A percentile compares a stretch with the other conserved stretches of the same genome.
Conservation (phyloP, 2,797 vertebrate species). For the Chanos chanos region DNA sequence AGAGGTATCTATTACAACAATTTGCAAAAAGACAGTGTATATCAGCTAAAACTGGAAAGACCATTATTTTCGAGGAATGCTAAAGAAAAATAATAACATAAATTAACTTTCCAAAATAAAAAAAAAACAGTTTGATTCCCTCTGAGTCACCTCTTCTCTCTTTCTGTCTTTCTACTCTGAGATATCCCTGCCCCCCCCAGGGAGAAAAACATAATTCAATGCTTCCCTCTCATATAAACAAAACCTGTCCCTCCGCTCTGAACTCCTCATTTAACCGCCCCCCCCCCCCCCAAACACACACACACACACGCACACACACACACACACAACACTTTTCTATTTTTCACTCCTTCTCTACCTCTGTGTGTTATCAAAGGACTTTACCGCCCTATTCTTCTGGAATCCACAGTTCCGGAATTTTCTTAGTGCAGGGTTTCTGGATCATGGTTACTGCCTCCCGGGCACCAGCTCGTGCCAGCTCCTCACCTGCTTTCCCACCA, state of each 20-base stretch:
- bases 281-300: constrained; percentile 1
- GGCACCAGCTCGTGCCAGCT: constrained; percentile 28
- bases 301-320: too few relatives aligned
- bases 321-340: constrained; percentile 13
- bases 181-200: constrained; percentile 51
- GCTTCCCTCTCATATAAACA: constrained; percentile 50
- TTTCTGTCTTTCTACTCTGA: constrained; percentile 48
- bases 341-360: constrained; percentile 27
- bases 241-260: constrained; percentile 44
- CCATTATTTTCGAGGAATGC: too few relatives aligned
- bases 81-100: too few relatives aligned
- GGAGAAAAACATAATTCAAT: constrained; percentile 53
- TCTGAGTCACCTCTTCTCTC: constrained; percentile 1
- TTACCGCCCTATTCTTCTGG: constrained; percentile 62
- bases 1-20: constrained; percentile 4
- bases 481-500: constrained; percentile 56
- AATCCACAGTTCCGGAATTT: constrained; percentile 63
- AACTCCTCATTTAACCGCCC: constrained; percentile 16
- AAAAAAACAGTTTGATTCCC: too few relatives aligned
- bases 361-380: constrained; percentile 53
- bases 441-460: constrained; percentile 39
- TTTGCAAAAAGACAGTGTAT: background rate
- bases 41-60: background rate
- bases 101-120: too few relatives aligned
- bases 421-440: constrained; percentile 40